phyloP scores from a whole-genome alignment of 1,140 invertebrate species.

The Eumaeus atala region DNA sequence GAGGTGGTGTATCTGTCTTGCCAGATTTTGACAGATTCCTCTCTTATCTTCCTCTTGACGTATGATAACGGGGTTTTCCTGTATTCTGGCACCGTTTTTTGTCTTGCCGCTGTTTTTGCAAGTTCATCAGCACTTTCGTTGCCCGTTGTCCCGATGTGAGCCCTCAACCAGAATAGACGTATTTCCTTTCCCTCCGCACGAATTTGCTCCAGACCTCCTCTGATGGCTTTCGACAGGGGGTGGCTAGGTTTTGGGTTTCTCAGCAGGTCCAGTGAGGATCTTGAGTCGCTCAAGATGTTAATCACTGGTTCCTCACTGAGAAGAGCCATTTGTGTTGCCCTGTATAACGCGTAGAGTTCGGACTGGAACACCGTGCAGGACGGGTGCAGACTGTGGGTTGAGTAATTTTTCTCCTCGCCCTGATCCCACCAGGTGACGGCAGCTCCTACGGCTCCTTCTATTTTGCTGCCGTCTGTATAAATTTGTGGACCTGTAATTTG shows the following conservation, averaged over 20 bases:
- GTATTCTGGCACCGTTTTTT: constrained; percentile 18
- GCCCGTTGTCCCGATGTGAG: constrained; percentile 23
- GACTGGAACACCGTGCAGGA: constrained; percentile 18
- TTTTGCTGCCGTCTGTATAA: constrained; percentile 15
- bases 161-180: constrained; percentile 22
- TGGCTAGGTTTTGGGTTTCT: constrained; percentile 12
- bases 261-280: constrained; percentile 22
- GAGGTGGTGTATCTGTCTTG: constrained; percentile 19
- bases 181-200: constrained; percentile 5
- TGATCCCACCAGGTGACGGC: constrained; percentile 7
- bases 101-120: constrained; percentile 23
- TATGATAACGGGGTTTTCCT: constrained; percentile 20
- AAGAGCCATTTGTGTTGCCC: constrained; percentile 5
- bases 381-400: constrained; percentile 1
- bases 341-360: constrained; percentile 18
- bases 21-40: constrained; percentile 20
- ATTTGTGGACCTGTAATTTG: not conserved
- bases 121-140: constrained; percentile 31
- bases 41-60: constrained; percentile 20
- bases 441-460: constrained; percentile 4
- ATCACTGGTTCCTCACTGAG: not conserved
- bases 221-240: constrained; percentile 13
- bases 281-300: constrained; percentile 24
- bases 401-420: constrained; percentile 1
- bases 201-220: constrained; percentile 1